Conservation (phyloP, 2,888 invertebrate species). For the Camptogramma bilineatum region DNA sequence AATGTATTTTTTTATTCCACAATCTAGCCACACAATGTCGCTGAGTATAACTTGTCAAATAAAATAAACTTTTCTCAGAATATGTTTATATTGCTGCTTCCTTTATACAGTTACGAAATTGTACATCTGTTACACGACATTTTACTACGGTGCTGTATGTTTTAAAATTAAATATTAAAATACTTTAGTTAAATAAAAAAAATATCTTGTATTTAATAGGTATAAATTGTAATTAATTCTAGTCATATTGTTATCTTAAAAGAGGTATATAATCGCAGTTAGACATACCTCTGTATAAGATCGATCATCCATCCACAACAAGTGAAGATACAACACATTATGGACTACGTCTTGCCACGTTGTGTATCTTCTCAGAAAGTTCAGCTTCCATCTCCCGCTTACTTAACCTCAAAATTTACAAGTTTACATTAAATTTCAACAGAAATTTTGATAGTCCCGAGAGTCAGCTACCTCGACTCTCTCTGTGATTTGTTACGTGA, state of each 20-base stretch:
- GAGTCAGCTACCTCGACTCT: constrained; percentile 37
- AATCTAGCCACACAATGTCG: too few species aligned
- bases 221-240: too few species aligned
- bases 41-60: too few species aligned
- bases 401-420: constrained; percentile 14
- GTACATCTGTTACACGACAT: too few species aligned
- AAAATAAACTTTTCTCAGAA: too few species aligned
- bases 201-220: too few species aligned
- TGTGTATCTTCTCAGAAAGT: background rate
- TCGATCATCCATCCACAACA: constrained; percentile 73
- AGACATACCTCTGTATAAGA: constrained; percentile 66
- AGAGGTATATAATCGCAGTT: background rate
- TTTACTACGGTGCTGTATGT: too few species aligned
- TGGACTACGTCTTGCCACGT: constrained; percentile 31
- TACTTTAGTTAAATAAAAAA: too few species aligned
- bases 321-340: constrained; percentile 76
- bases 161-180: too few species aligned
- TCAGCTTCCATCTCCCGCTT: constrained; percentile 9
- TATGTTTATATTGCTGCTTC: too few species aligned
- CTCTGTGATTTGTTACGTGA: constrained; percentile 30
- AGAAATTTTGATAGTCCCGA: constrained; percentile 18
- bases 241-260: background rate
- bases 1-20: too few species aligned
- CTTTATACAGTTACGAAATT: too few species aligned
- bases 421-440: constrained; percentile 20